Evolutionary conservation across 2,113 vertebrate species (phyloP).

Genomic region (Bos javanicus): DNA sequence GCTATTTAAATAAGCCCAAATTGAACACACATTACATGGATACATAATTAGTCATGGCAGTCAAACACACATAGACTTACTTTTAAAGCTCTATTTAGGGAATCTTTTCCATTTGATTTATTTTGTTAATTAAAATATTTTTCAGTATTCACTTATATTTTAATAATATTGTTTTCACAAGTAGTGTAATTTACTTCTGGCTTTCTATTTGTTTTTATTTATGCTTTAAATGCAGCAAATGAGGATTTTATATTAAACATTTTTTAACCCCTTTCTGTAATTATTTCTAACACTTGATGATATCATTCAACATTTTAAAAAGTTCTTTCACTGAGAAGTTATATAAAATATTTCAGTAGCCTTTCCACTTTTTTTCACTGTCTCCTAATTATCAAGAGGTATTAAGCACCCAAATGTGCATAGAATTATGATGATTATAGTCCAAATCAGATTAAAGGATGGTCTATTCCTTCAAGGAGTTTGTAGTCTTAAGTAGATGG

Average conservation of each 20-base stretch:
- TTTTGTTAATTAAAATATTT: constrained; percentile 88
- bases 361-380: constrained; percentile 38
- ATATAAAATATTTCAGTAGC: background rate
- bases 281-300: constrained; percentile 71
- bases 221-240: constrained; percentile 67
- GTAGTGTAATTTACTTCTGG: constrained; percentile 76
- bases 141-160: constrained; percentile 82
- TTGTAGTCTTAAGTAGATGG: constrained; percentile 55
- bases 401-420: constrained; percentile 71
- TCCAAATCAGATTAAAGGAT: constrained; percentile 70
- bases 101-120: constrained; percentile 87
- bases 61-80: constrained; percentile 84
- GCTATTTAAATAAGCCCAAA: constrained; percentile 89
- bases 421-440: constrained; percentile 73
- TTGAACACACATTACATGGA: constrained; percentile 87
- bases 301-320: constrained; percentile 67
- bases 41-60: constrained; percentile 89
- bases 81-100: constrained; percentile 87
- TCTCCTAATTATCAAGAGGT: constrained; percentile 64
- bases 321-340: constrained; percentile 20
- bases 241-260: constrained; percentile 63
- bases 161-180: constrained; percentile 82
- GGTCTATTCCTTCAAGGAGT: constrained; percentile 63
- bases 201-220: constrained; percentile 76
- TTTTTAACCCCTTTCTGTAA: constrained; percentile 73